Evolutionary conservation across 2,797 vertebrate species (phyloP), one percentile per base, ranked within the genome.

Genomic region (Chelidonichthys spinosus): DNA sequence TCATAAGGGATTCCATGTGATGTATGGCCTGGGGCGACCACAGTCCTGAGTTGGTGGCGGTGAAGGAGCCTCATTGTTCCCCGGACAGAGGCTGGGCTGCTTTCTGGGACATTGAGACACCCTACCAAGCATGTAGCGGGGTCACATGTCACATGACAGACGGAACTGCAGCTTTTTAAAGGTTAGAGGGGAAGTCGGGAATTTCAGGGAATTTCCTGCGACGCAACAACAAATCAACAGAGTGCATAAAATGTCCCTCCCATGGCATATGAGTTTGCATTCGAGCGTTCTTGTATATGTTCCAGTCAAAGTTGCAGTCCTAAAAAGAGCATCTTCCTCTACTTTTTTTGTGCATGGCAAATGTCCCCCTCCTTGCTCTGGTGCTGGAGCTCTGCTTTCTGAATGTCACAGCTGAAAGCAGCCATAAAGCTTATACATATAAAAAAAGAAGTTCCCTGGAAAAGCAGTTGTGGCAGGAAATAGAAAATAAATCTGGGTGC

Each of bases 401-500:
- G 79, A 86, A 83, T 88, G 85, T 80, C 72, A 86, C 76, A 74
- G 79, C 79, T 88, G 84, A 92, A 88, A 90, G 78, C 73, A 81
- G 69, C 61, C 68, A 77, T 74, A 86, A 91, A 83, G 86, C 86
- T 84, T 74, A 86, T 80, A 89, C 84, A 85, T 83, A 63, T 65
- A 79, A 81, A 84, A 87, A 82, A 78, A 82, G 71, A 92, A 83
- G 76, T 90, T 92, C 84, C 86, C 86, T 82, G 76, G 84, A 87
- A 90, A 87, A 87, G 88, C 81, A 91, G 87, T 87, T 86, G 91
- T 86, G 83, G 73, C 70, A 89, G 86, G 89, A 92, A 93, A 91
- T 88, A 92, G 90, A 91, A 94, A 94, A 95, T 92, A 93, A 94
- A 94, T 94, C 91, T 88, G 76, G 90, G 90, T 92, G 86, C 92